Conservation (phyloP, 1,140 invertebrate genomes). For the Drosophila elegans region DNA sequence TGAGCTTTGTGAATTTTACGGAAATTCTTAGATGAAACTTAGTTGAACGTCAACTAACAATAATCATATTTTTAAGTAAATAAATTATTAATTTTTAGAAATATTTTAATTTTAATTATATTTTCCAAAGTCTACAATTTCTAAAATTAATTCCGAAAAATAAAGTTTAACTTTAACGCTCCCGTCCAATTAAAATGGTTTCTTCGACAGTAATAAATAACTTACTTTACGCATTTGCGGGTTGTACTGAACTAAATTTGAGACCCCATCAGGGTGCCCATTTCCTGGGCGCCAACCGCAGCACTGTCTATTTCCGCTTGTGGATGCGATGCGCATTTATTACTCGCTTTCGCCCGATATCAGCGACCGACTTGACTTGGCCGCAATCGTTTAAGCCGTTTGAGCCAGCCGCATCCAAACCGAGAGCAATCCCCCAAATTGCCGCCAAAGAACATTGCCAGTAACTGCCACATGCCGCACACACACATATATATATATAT, state of each 20-base stretch:
- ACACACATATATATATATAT: not conserved
- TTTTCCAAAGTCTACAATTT: too few relatives aligned
- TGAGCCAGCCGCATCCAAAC: conserved; percentile 26
- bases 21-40: too few relatives aligned
- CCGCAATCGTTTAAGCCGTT: conserved; percentile 38
- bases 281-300: not conserved
- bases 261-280: conserved; percentile 10
- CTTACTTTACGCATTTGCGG: conserved; percentile 6
- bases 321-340: conserved; percentile 33
- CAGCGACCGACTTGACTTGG: conserved; percentile 22
- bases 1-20: too few relatives aligned
- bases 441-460: conserved; percentile 32
- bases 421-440: conserved; percentile 27
- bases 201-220: not conserved
- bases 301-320: conserved; percentile 21
- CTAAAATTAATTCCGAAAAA: not conserved
- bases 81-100: too few relatives aligned
- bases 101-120: too few relatives aligned
- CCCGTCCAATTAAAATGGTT: not conserved
- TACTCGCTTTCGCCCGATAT: conserved; percentile 13
- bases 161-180: not conserved
- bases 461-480: conserved; percentile 17
- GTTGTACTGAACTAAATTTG: conserved; percentile 13
- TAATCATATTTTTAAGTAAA: too few relatives aligned
- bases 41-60: too few relatives aligned